Evolutionary conservation across 1,140 invertebrate species (phyloP).

Genomic region (Caligus rogercresseyi): DNA sequence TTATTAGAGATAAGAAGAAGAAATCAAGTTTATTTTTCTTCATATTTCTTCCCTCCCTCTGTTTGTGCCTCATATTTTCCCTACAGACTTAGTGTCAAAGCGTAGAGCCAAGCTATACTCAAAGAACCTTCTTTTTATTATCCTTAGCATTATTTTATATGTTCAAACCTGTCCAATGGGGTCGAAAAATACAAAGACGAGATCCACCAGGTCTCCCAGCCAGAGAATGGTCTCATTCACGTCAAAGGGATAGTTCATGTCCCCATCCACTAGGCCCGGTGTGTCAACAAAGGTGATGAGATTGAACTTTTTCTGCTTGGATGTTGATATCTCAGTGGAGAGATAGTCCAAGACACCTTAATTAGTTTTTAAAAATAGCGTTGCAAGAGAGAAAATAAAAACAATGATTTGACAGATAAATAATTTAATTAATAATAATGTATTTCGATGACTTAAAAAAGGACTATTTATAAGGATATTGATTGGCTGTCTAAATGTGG

Average conservation of each 20-base stretch:
- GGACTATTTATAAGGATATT: too few relatives aligned
- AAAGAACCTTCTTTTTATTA: too few relatives aligned
- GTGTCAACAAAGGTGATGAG: conserved; percentile 44
- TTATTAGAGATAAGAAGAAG: too few relatives aligned
- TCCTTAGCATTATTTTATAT: too few relatives aligned
- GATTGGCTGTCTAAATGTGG: too few relatives aligned
- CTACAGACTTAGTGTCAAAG: too few relatives aligned
- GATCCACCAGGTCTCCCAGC: conserved; percentile 40
- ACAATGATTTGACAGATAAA: conserved; percentile 2
- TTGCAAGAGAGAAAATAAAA: conserved; percentile 23
- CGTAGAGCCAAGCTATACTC: too few relatives aligned
- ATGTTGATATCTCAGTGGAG: conserved; percentile 40
- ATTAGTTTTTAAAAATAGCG: too few relatives aligned
- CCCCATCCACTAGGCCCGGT: conserved; percentile 43
- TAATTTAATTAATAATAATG: neutral
- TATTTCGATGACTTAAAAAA: too few relatives aligned
- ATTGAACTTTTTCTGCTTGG: conserved; percentile 40
- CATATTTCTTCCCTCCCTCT: too few relatives aligned
- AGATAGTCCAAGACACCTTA: conserved; percentile 40
- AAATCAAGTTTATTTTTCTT: too few relatives aligned
- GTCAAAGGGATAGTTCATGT: conserved; percentile 47
- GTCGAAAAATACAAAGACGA: conserved; percentile 46
- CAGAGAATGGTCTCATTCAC: conserved; percentile 40
- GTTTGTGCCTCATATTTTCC: too few relatives aligned
- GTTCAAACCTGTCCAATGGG: conserved; percentile 37